Base-by-base conservation (phyloP, 2,113 vertebrate species). In the Brachyistius frenatus region DNA sequence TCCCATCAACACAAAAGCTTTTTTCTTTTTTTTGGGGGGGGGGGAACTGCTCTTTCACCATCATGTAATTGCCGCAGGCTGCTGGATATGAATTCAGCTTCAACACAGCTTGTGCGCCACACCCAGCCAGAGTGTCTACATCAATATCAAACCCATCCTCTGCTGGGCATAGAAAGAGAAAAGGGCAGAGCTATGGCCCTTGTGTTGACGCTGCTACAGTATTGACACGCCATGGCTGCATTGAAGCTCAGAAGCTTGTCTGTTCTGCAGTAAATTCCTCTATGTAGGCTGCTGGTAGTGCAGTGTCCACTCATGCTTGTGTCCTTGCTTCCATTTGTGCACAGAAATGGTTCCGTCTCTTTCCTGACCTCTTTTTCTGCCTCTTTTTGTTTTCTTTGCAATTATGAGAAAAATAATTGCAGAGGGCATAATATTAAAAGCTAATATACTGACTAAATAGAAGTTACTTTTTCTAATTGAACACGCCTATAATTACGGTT, bases 71-170 rank as follows among this genome's bases (percentile, higher is more conserved):
- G 54, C 79, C 7, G 5, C 41, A 67, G 76, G 74, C 60, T 65
- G 39, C 44, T 72, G 66, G 73, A 81, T 77, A 52, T 77, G 47
- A 23, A 68, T 88, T 64, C 72, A 36, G 44, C 15, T 66, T 67
- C 8, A 37, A 9, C 68, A 7, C 73, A 65, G 76, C 71, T 16
- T n/a, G 44, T 15, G 35, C 5, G 58, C 56, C 54, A 66, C 77
- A 77, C 76, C 76, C 52, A 68, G 32, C 5, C 14, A 8, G 46
- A 62, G 65, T 63, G 65, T 49, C 46, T 49, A 37, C 49, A 56
- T 88, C 66, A 49, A 54, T 53, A 60, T 44, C 32, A 31, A 31
- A 72, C 46, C 32, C 2, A 36, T 41, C 8, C 50, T 64, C 35
- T 35, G 49, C 36, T 73, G n/a, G 46, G 39, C 15, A 69, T 0